A percentile compares a stretch with the other conserved stretches of the same genome.
Conservation (phyloP, 1,140 invertebrate genomes). For the Elymnias hypermnestra region DNA sequence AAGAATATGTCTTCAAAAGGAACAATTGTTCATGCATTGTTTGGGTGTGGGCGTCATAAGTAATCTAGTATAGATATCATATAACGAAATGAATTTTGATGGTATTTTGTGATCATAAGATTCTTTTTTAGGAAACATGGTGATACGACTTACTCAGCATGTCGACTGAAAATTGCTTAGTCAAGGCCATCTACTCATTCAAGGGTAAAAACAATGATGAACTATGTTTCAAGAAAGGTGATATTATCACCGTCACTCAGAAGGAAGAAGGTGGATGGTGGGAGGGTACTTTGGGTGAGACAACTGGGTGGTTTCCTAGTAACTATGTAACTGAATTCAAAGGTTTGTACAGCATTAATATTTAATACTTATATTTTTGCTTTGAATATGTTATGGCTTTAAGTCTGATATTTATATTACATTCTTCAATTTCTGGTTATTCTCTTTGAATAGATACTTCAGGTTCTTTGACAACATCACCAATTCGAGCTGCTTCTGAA, state of each 20-base stretch:
- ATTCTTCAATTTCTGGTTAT: too few species aligned
- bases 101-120: background rate
- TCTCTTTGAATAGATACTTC: conserved; percentile 58
- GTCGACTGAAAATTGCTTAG: conserved; percentile 82
- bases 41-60: conserved; percentile 18
- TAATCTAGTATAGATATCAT: conserved; percentile 2
- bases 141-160: conserved; percentile 59
- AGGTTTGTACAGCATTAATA: conserved; percentile 59
- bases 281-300: conserved; percentile 96
- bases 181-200: conserved; percentile 94
- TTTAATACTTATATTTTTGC: background rate
- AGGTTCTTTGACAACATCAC: conserved; percentile 75
- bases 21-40: conserved; percentile 5
- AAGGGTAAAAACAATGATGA: conserved; percentile 98
- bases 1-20: conserved; percentile 1
- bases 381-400: background rate
- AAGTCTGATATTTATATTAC: background rate
- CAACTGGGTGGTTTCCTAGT: conserved; percentile 98
- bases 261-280: conserved; percentile 96
- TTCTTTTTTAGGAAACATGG: conserved; percentile 45
- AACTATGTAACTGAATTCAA: conserved; percentile 96
- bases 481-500: conserved; percentile 80
- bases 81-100: conserved; percentile 5
- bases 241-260: conserved; percentile 97
- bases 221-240: conserved; percentile 96